phyloP scores from a whole-genome alignment of 2,797 vertebrate species.

The Scarus forsteni region DNA sequence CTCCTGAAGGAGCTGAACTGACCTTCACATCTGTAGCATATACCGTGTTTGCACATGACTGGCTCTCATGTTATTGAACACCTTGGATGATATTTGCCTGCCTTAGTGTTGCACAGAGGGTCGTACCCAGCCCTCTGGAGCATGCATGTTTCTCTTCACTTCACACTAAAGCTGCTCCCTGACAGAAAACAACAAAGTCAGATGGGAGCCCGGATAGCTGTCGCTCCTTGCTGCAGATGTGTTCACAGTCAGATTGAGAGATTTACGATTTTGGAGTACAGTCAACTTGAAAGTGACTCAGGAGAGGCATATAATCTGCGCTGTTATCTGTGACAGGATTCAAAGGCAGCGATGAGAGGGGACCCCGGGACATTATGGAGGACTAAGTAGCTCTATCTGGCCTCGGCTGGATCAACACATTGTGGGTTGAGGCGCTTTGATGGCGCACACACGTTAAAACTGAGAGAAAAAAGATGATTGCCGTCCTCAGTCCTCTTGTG shows the following conservation, averaged over 20 bases:
- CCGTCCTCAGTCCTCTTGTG: conserved; percentile 8
- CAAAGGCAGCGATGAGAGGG: conserved; percentile 63
- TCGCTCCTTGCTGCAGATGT: conserved; percentile 26
- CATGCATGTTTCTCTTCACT: not conserved
- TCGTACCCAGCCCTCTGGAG: not conserved
- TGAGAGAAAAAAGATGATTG: conserved; percentile 5
- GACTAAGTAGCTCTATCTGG: conserved; percentile 63
- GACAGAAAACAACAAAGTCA: conserved; percentile 33
- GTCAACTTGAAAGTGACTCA: conserved; percentile 67
- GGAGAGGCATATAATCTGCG: conserved; percentile 67
- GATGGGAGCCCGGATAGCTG: conserved; percentile 27
- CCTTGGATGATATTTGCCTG: not conserved
- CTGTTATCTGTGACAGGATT: conserved; percentile 76
- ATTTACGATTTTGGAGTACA: conserved; percentile 63
- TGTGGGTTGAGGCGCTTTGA: conserved; percentile 54
- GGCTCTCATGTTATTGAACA: too few relatives aligned
- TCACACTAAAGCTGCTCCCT: conserved; percentile 3
- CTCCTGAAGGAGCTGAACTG: not conserved
- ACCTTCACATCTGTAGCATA: too few relatives aligned
- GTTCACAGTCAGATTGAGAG: conserved; percentile 52
- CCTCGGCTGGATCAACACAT: conserved; percentile 57
- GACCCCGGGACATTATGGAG: conserved; percentile 64
- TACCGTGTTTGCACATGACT: too few relatives aligned
- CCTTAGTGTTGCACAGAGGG: not conserved
- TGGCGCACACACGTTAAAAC: conserved; percentile 30